Conservation (phyloP, 2,888 invertebrate genomes). For the Exephanes ischioxanthus region DNA sequence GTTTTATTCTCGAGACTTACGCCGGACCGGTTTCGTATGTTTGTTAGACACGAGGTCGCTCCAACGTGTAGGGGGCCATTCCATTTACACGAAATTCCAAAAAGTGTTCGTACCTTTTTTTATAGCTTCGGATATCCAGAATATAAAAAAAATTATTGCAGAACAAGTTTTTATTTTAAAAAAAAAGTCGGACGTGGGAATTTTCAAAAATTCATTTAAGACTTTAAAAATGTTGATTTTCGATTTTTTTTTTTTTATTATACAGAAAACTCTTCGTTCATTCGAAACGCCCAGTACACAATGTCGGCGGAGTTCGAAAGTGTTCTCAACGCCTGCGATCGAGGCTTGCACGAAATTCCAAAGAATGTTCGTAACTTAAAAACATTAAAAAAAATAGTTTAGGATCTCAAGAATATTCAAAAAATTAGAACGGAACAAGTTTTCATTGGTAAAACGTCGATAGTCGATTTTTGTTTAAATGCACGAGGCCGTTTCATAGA, state of each 20-base stretch:
- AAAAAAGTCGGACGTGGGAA: not conserved
- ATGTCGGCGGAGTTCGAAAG: conserved; percentile 48
- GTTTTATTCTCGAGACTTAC: not conserved
- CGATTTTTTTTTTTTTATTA: not conserved
- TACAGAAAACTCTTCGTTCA: not conserved
- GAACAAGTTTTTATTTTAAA: not conserved
- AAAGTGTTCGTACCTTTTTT: not conserved
- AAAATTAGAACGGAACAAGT: not conserved
- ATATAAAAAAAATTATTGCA: not conserved
- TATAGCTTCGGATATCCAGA: not conserved
- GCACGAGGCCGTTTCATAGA: too few relatives aligned
- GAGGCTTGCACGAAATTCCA: too few relatives aligned
- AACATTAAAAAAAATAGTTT: not conserved
- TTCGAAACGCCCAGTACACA: not conserved
- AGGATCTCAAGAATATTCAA: not conserved
- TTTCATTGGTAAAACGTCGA: not conserved
- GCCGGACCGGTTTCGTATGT: conserved; percentile 18
- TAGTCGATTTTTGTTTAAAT: not conserved
- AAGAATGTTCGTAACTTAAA: not conserved
- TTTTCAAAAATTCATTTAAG: not conserved
- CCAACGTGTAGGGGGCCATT: not conserved
- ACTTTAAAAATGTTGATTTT: not conserved
- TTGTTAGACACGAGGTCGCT: not conserved
- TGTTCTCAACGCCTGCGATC: too few relatives aligned
- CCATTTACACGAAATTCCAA: not conserved